These are phyloP conservation scores for Clamator glandarius DNA, from an alignment of 2,797 vertebrate species.

Conservation along the genomic window DNA sequence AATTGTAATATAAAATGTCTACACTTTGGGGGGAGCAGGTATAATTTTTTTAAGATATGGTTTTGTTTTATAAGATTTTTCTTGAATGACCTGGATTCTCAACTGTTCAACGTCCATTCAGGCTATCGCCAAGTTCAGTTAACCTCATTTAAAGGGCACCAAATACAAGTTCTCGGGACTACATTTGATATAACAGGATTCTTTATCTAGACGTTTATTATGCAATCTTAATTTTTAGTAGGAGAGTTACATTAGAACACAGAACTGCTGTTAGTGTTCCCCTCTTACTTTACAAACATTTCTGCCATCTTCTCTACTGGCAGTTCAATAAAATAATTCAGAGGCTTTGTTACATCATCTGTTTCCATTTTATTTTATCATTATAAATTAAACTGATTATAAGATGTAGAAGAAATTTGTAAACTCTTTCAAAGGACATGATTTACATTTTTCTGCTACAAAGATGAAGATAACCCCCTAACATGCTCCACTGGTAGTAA, in stretches of 20 bases:
- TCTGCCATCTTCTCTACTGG: constrained; percentile 37
- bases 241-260: neutral
- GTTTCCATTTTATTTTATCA: constrained; percentile 63
- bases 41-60: neutral
- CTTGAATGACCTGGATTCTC: neutral
- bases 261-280: constrained; percentile 20
- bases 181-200: neutral
- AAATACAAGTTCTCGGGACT: neutral
- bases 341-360: neutral
- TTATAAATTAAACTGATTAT: constrained; percentile 61
- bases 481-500: constrained; percentile 20
- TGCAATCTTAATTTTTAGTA: constrained; percentile 31
- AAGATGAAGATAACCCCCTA: constrained; percentile 39
- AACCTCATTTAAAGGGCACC: constrained; percentile 1
- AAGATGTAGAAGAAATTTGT: constrained; percentile 61
- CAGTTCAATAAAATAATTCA: constrained; percentile 26
- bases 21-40: rapidly evolving
- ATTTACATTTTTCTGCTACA: constrained; percentile 36
- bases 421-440: constrained; percentile 57
- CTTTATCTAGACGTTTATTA: constrained; percentile 18
- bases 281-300: constrained; percentile 52
- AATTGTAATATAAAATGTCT: neutral
- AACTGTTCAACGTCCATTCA: neutral
- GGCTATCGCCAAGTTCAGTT: neutral
- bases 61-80: neutral